Evolutionary conservation across 2,888 invertebrate species (phyloP).

Genomic region (Ophion obscuratus): DNA sequence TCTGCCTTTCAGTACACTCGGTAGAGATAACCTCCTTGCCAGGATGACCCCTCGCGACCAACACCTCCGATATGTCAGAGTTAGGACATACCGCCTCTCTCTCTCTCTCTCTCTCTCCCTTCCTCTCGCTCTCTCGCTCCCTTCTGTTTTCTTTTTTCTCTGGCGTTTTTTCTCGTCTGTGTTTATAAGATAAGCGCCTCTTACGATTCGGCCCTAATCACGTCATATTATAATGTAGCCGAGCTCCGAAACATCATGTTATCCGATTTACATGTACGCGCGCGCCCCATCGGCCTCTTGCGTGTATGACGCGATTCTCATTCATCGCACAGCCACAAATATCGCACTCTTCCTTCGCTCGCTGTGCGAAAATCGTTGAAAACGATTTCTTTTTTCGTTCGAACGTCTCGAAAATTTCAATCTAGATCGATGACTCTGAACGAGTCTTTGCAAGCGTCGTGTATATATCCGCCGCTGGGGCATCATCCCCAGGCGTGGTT

Average conservation of each 20-base stretch:
- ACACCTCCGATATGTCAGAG: slow-evolving; percentile 74
- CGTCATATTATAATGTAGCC: slow-evolving; percentile 13
- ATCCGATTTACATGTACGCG: slow-evolving; percentile 15
- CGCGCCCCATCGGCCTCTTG: not conserved
- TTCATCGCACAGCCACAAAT: slow-evolving; percentile 6
- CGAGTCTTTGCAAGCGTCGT: no score
- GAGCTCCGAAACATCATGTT: slow-evolving; percentile 37
- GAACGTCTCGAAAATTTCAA: no score
- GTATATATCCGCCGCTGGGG: no score
- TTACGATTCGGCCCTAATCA: slow-evolving; percentile 55
- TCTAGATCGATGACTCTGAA: no score
- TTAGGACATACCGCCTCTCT: slow-evolving; percentile 63
- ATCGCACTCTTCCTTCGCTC: not conserved
- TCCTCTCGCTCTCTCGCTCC: not conserved
- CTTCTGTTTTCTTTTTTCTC: not conserved
- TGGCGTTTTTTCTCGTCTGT: slow-evolving; percentile 19
- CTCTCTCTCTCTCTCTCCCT: not conserved
- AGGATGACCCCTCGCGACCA: slow-evolving; percentile 76
- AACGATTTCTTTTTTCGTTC: not conserved
- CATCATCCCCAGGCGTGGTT: no score
- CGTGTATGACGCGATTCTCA: slow-evolving; percentile 14
- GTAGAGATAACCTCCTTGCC: slow-evolving; percentile 78
- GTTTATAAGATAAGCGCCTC: slow-evolving; percentile 51
- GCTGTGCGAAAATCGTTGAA: not conserved
- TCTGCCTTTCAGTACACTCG: slow-evolving; percentile 54